Evolutionary conservation across 2,888 invertebrate genomes (phyloP), one percentile per base, ranked within the genome.

Genomic region (Dasysyrphus tricinctus): DNA sequence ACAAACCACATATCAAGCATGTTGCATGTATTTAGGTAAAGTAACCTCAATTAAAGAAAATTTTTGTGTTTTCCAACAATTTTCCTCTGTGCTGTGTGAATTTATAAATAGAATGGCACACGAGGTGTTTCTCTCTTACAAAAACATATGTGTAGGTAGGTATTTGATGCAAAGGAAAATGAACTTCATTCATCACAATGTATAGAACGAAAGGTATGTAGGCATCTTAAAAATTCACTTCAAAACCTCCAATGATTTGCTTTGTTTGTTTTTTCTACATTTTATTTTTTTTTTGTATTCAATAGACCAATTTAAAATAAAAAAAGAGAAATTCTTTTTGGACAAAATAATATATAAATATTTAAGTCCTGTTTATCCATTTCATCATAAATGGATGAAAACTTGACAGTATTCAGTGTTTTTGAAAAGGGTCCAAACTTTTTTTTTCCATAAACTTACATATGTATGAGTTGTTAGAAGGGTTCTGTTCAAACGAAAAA

Each of bases 31-130:
- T 69, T 69, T 54, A 19, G 72, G 77, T 54, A 81, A 56, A 65
- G 56, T 57, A 81, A 81, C 81, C 81, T 81, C 81, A 77, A 81
- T 81, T 77, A 59, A 80, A 80, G 49, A 70, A 72, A 65, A 72
- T 77, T 39, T 76, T 63, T 56, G 63, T 76, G 32, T 65, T 76
- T 77, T 77, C 63, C 49, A 77, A 72, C 63, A 72, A 49, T 65
- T 65, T 51, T 57, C 63, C 57, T 65, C 49, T 5, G 65, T 24
- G n/a, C 76, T 44, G 54, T 65, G 73, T 49, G 56, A 54, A 42
- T 42, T 49, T 63, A 59, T 63, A 47, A 72, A 79, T 79, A 79
- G 78, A 79, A 63, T 56, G 72, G 72, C 63, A 24, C 63, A 79
- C 59, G 57, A 69, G 47, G 69, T 69, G 49, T 39, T n/a, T 61